Evolutionary conservation across 2,113 vertebrate species (phyloP).

Genomic region (Pyxicephalus adspersus): DNA sequence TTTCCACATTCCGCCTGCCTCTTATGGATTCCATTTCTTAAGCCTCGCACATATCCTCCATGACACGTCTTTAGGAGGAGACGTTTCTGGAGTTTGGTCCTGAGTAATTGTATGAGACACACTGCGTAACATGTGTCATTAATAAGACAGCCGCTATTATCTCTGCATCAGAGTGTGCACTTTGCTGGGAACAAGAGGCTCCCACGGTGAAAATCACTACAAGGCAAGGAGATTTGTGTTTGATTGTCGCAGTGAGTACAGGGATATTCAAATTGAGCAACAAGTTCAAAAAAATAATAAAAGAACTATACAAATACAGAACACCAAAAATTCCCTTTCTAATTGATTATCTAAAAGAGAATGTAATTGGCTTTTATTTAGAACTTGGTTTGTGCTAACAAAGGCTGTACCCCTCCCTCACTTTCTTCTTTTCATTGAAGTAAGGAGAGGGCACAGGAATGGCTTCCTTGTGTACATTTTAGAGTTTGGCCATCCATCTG

Average conservation of each 20-base stretch:
- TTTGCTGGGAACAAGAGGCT: conserved; percentile 37
- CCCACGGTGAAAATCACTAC: conserved; percentile 30
- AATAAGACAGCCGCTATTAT: conserved; percentile 43
- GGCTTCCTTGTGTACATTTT: too few species aligned
- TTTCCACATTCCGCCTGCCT: neutral
- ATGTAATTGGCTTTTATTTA: too few species aligned
- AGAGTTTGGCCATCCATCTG: too few species aligned
- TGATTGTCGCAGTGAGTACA: conserved; percentile 14
- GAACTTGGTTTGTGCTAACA: too few species aligned
- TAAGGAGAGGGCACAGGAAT: too few species aligned
- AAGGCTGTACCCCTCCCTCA: too few species aligned
- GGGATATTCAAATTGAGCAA: conserved; percentile 31
- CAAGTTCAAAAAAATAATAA: conserved; percentile 11
- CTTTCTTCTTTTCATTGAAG: too few species aligned
- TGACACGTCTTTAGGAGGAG: neutral
- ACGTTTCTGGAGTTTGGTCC: neutral
- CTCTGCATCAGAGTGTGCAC: conserved; percentile 24
- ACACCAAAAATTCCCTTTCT: too few species aligned
- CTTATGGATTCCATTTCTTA: conserved; percentile 5
- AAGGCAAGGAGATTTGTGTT: neutral
- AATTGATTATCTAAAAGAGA: too few species aligned
- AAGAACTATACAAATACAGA: neutral
- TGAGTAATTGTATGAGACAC: conserved; percentile 5
- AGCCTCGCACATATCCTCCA: neutral
- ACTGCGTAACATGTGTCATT: conserved; percentile 11